Evolutionary conservation across 2,888 invertebrate species (phyloP).

Genomic region (Aelia acuminata): DNA sequence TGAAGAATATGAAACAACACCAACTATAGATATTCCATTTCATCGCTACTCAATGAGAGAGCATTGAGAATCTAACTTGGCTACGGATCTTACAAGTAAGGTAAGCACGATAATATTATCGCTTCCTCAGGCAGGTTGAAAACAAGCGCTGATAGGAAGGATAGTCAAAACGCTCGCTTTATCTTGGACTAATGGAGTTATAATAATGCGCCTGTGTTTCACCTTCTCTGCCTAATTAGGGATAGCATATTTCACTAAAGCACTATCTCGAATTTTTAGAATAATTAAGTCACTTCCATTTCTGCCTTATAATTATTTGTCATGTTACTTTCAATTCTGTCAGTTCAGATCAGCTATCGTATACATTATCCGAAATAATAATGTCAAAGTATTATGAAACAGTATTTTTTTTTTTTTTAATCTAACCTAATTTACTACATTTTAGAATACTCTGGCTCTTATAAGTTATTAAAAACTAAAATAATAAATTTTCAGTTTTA

Average conservation of each 20-base stretch:
- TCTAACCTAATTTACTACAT: no score
- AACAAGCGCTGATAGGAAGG: not conserved
- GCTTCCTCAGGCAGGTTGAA: not conserved
- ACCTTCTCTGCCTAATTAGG: not conserved
- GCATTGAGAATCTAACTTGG: not conserved
- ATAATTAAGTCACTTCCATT: conserved; percentile 42
- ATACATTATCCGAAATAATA: not conserved
- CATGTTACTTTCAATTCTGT: not conserved
- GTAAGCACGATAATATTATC: not conserved
- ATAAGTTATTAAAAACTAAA: no score
- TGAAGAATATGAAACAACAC: no score
- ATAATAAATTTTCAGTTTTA: no score
- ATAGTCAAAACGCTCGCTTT: not conserved
- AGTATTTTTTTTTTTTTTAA: not conserved
- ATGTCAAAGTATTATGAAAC: not conserved
- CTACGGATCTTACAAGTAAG: not conserved
- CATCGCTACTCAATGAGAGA: not conserved
- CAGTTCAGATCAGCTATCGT: not conserved
- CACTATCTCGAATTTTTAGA: conserved; percentile 38
- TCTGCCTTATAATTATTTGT: conserved; percentile 30
- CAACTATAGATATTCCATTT: no score
- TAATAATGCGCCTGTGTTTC: not conserved
- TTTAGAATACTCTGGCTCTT: no score
- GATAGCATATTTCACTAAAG: not conserved
- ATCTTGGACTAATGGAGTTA: not conserved